phyloP scores from a whole-genome alignment of 2,113 vertebrate species.

The Todiramphus saurophagus region DNA sequence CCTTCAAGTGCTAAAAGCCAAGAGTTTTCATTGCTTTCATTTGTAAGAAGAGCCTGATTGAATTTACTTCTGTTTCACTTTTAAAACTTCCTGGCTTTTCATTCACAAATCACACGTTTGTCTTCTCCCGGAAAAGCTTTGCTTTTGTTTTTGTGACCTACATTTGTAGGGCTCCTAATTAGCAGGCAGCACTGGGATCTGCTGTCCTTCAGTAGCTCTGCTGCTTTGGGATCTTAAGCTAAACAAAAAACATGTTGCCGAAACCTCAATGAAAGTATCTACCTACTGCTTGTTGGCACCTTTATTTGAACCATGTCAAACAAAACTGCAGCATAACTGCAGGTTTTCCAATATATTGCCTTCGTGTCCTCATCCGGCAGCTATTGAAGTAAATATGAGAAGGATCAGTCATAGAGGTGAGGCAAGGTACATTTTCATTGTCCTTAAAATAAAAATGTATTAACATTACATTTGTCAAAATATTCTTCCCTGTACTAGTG shows the following conservation, averaged over 20 bases:
- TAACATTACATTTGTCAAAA: not conserved
- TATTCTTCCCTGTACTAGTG: not conserved
- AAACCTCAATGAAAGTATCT: not conserved
- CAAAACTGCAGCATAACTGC: not conserved
- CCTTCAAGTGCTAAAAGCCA: not conserved
- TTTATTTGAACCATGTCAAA: fast-evolving
- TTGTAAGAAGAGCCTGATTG: conserved; percentile 49
- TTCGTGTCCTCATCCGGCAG: not conserved
- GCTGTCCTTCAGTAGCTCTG: conserved; percentile 39
- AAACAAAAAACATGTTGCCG: conserved; percentile 14
- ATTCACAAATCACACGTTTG: conserved; percentile 75
- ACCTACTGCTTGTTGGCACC: not conserved
- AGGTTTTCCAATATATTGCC: not conserved
- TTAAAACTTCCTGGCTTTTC: conserved; percentile 74
- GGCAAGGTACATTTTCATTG: not conserved
- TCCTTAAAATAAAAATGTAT: not conserved
- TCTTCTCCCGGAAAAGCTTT: conserved; percentile 70
- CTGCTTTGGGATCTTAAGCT: conserved; percentile 25
- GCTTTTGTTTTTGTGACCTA: conserved; percentile 73
- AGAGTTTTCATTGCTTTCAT: conserved; percentile 20
- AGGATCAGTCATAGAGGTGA: not conserved
- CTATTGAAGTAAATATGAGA: not conserved
- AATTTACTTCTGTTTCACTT: conserved; percentile 68
- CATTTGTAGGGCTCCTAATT: conserved; percentile 73
- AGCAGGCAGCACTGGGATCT: conserved; percentile 68